These are phyloP conservation scores for Campylomormyrus tamandua DNA, from an alignment of 2,113 vertebrate genomes.

Conservation along the genomic window DNA sequence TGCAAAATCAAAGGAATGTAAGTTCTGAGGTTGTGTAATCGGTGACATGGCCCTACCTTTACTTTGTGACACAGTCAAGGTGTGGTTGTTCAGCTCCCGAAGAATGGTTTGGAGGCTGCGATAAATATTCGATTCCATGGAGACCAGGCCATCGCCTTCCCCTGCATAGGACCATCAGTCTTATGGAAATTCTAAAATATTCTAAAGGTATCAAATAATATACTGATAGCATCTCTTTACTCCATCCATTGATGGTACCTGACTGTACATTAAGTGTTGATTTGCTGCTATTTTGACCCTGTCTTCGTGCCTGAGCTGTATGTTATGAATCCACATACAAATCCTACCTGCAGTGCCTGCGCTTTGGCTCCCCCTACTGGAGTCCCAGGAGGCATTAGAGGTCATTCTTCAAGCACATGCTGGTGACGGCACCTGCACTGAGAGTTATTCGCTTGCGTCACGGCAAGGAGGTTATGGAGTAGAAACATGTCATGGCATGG, in stretches of 20 bases:
- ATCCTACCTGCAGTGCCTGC: not conserved
- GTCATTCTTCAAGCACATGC: conserved; percentile 1
- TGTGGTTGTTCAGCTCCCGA: conserved; percentile 55
- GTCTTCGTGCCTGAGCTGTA: not conserved
- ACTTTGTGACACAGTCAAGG: conserved; percentile 44
- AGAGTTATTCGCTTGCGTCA: not conserved
- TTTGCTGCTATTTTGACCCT: not conserved
- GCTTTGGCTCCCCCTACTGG: not conserved
- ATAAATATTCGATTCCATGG: conserved; percentile 61
- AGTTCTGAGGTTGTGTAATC: not conserved
- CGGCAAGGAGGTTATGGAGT: not conserved
- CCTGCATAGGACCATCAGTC: not conserved
- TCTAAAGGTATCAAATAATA: not conserved
- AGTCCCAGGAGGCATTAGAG: not conserved
- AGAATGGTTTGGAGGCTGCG: conserved; percentile 63
- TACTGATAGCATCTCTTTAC: not conserved
- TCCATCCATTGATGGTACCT: not conserved
- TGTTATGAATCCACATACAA: not conserved
- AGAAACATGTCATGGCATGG: not conserved
- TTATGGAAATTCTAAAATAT: not conserved
- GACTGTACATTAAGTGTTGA: not conserved
- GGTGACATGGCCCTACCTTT: conserved; percentile 44
- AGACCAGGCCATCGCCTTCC: conserved; percentile 8
- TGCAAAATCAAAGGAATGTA: not conserved
- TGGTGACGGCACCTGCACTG: not conserved